phyloP scores from a whole-genome alignment of 2,113 vertebrate genomes.

The Columbina picui region DNA sequence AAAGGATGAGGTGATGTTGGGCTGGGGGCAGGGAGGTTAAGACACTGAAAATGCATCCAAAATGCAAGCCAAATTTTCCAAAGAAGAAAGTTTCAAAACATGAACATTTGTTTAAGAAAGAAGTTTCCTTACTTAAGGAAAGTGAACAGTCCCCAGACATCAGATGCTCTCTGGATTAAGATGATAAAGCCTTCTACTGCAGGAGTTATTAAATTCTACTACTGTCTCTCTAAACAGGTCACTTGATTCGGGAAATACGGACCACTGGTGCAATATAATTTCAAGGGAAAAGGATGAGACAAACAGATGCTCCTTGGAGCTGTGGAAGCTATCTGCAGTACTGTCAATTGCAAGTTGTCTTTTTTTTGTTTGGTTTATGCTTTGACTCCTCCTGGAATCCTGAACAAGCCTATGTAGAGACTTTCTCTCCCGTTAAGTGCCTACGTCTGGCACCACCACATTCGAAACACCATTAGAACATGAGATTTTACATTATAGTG shows the following conservation, averaged over 20 bases:
- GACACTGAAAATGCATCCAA: neutral
- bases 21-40: neutral
- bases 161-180: neutral
- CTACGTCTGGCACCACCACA: conserved; percentile 29
- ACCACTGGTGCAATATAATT: neutral
- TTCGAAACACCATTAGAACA: conserved; percentile 18
- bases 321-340: conserved; percentile 44
- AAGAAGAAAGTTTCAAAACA: neutral
- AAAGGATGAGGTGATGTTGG: neutral
- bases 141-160: neutral
- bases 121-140: neutral
- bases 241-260: conserved; percentile 48
- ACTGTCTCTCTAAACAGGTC: neutral
- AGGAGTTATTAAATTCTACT: neutral
- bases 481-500: neutral
- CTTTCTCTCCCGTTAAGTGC: conserved; percentile 14
- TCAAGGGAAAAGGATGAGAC: conserved; percentile 24
- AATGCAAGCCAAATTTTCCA: neutral
- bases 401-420: conserved; percentile 13
- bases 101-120: neutral
- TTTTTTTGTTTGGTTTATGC: conserved; percentile 64
- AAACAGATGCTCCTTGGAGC: conserved; percentile 55
- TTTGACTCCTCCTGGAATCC: conserved; percentile 45
- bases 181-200: neutral
- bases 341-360: conserved; percentile 23